Base-by-base conservation (phyloP, 2,888 invertebrate genomes). In the Brenthis hecate region DNA sequence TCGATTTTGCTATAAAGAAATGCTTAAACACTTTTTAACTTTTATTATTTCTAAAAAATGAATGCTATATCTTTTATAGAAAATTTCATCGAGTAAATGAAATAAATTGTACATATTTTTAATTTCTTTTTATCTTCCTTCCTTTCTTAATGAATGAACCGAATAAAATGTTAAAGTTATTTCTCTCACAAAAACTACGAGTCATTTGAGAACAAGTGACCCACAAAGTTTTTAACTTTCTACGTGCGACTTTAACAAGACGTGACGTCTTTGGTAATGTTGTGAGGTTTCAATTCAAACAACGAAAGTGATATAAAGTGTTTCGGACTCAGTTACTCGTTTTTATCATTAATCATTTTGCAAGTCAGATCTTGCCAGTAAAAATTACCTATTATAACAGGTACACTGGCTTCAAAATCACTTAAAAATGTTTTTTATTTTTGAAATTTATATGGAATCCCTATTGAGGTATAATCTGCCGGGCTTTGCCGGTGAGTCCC, bases 151-250 rank as follows among this genome's bases (percentile, higher is more conserved):
- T 43, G 8, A 43, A 43, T 11, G 16, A 8, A 53, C 14, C 51
- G 2, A 16, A 62, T 16, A 8, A 13, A 16, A 36, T 62, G 53
- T 54, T 47, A 14, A 51, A 62, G 6, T 16, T 53, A 6, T 16
- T 6, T 54, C 43, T 43, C 62, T 43, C 53, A 54, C 19, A 51
- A 62, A 36, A 14, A 53, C 53, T 43, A 6, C 16, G 53, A 53
- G 36, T 62, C 62, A 53, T 53, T 36, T 53, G 19, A 53, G 36
- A 62, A 36, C 36, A 62, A 62, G 53, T 43, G 53, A 54, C 53
- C 53, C 19, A 51, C 53, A 54, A 62, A 62, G 5, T 8, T 54
- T 53, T 16, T 53, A 54, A 53, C 53, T 62, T 53, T 62, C 36
- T 62, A 62, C 54, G 53, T 53, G 36, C 53, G 53, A 53, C 28